Evolutionary conservation across 2,113 vertebrate species (phyloP).

Genomic region (Mobula hypostoma): DNA sequence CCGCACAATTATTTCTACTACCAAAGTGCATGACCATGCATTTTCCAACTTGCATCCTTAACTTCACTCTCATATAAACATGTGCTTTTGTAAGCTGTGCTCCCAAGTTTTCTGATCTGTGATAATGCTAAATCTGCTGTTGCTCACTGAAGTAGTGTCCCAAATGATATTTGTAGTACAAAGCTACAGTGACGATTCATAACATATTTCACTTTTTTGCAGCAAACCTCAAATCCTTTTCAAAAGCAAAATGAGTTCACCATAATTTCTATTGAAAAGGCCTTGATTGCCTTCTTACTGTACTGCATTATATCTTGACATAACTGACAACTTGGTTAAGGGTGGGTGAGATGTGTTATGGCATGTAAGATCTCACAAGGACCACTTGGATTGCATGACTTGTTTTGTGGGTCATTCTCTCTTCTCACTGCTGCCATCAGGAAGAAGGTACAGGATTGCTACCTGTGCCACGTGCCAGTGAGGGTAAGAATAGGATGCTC

Average conservation of each 20-base stretch:
- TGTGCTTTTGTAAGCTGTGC: neutral
- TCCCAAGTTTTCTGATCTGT: neutral
- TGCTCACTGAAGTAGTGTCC: too few relatives aligned
- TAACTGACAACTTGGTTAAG: neutral
- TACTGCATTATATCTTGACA: neutral
- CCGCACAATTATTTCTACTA: too few relatives aligned
- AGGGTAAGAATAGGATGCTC: too few relatives aligned
- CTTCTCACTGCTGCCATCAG: too few relatives aligned
- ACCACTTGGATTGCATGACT: neutral
- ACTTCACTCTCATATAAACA: neutral
- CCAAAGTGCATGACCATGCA: too few relatives aligned
- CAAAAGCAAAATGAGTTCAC: neutral
- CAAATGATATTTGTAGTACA: neutral
- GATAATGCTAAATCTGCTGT: neutral
- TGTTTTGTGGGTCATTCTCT: neutral
- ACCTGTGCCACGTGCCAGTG: too few relatives aligned
- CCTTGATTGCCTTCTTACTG: too few relatives aligned
- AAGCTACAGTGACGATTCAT: neutral
- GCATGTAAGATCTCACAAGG: neutral
- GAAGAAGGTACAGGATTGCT: too few relatives aligned
- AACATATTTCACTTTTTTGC: neutral
- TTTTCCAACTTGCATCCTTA: neutral
- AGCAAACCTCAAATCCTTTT: too few relatives aligned
- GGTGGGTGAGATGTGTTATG: neutral
- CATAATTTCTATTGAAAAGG: neutral